These are phyloP conservation scores for Burhinus oedicnemus DNA, from an alignment of 2,113 vertebrate genomes.

Conservation along the genomic window DNA sequence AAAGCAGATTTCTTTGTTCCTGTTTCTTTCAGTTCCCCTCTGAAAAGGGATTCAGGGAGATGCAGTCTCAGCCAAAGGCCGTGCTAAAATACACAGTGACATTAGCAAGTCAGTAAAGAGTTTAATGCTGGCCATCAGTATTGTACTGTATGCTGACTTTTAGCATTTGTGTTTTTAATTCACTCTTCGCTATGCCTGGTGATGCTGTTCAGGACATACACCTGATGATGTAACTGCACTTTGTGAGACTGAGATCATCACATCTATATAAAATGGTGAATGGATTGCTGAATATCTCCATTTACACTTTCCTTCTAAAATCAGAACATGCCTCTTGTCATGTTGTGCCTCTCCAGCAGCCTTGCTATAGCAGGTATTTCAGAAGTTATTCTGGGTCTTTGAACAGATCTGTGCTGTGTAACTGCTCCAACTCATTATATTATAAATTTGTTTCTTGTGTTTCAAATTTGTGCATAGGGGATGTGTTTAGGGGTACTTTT, in stretches of 20 bases:
- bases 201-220: not conserved
- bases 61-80: not conserved
- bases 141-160: not conserved
- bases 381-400: constrained; percentile 7
- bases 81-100: not conserved
- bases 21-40: not conserved
- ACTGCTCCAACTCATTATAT: not conserved
- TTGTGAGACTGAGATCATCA: not conserved
- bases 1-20: not conserved
- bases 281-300: not conserved
- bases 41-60: not conserved
- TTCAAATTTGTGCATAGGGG: not conserved
- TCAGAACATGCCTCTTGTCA: not conserved
- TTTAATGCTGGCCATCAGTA: not conserved
- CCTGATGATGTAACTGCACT: not conserved
- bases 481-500: not conserved
- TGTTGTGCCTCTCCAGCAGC: not conserved
- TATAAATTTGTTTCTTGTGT: constrained; percentile 20
- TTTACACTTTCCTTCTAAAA: not conserved
- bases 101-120: not conserved
- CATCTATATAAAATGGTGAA: not conserved
- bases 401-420: constrained; percentile 32
- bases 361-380: not conserved
- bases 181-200: not conserved
- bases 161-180: not conserved